Percentiles rank a stretch among this genome's conserved stretches.
These are phyloP conservation scores for Aix galericulata DNA, from an alignment of 2,113 vertebrate species.

Conservation along the genomic window DNA sequence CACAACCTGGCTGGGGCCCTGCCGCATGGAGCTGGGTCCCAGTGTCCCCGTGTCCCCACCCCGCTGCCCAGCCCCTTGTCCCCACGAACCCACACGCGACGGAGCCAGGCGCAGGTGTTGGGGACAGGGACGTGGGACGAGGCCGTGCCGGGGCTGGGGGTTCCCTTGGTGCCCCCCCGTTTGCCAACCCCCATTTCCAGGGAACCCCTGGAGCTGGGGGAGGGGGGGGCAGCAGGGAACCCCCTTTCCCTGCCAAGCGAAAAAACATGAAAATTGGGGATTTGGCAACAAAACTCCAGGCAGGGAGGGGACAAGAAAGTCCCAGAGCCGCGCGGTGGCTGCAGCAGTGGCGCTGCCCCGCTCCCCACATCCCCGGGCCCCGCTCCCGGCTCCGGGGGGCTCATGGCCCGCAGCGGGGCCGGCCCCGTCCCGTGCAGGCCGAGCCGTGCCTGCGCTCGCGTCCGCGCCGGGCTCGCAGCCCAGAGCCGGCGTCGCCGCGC, in stretches of 20 bases:
- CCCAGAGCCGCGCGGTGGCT: neutral
- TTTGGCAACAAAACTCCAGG: neutral
- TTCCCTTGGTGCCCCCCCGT: neutral
- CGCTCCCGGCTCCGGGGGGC: too few relatives aligned
- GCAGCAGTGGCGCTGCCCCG: neutral
- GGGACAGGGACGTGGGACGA: neutral
- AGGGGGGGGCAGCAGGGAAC: too few relatives aligned
- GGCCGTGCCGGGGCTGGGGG: neutral
- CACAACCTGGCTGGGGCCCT: neutral
- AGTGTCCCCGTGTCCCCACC: too few relatives aligned
- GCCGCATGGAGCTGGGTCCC: neutral
- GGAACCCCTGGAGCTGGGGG: neutral
- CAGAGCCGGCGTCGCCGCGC: neutral
- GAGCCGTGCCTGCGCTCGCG: neutral
- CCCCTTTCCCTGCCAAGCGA: neutral
- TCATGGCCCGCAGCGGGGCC: neutral
- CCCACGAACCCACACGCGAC: neutral
- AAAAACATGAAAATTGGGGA: neutral
- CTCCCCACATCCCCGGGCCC: neutral
- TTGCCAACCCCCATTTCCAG: neutral
- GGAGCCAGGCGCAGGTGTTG: fast-evolving
- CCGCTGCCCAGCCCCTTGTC: neutral
- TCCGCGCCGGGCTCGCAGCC: neutral
- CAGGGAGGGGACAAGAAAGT: neutral
- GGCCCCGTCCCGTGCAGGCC: neutral